Percentiles rank a stretch among this genome's conserved stretches.
Conservation (phyloP, 2,888 invertebrate species). For the Ophioninae sp. region DNA sequence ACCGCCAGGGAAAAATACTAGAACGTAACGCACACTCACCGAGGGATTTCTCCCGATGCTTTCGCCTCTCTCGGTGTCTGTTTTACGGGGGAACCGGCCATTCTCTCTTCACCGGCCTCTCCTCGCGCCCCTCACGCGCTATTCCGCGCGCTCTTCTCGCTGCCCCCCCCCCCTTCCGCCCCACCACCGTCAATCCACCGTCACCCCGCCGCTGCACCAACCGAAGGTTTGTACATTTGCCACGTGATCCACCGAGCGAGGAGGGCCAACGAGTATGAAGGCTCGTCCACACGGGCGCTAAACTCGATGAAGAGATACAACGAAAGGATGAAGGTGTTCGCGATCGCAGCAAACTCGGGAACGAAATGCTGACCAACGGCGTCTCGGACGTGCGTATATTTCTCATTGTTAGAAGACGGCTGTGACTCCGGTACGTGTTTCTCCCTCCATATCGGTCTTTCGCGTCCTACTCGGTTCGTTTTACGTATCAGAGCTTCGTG, state of each 20-base stretch:
- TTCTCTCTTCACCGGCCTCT: conserved; percentile 68
- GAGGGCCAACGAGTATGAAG: conserved; percentile 56
- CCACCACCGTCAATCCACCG: background rate
- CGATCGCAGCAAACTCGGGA: background rate
- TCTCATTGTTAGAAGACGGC: background rate
- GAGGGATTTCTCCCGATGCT: conserved; percentile 64
- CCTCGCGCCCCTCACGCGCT: background rate
- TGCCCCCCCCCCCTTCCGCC: conserved; percentile 3
- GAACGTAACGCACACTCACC: conserved; percentile 66
- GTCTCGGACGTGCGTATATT: background rate
- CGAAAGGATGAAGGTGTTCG: background rate
- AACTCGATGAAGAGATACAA: background rate
- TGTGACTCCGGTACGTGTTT: background rate
- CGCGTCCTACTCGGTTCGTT: background rate
- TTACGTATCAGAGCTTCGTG: background rate
- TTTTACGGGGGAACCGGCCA: conserved; percentile 69
- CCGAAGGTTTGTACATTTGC: conserved; percentile 37
- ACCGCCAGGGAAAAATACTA: conserved; percentile 76
- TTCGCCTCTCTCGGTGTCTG: conserved; percentile 67
- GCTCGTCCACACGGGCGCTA: conserved; percentile 36
- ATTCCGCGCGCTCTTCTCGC: background rate
- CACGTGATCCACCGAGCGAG: conserved; percentile 55
- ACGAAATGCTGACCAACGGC: background rate
- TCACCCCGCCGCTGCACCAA: background rate
- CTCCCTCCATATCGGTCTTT: background rate